Percentiles rank a stretch among this genome's conserved stretches.
Conservation (phyloP, 2,797 vertebrate species). For the Danio albolineatus region DNA sequence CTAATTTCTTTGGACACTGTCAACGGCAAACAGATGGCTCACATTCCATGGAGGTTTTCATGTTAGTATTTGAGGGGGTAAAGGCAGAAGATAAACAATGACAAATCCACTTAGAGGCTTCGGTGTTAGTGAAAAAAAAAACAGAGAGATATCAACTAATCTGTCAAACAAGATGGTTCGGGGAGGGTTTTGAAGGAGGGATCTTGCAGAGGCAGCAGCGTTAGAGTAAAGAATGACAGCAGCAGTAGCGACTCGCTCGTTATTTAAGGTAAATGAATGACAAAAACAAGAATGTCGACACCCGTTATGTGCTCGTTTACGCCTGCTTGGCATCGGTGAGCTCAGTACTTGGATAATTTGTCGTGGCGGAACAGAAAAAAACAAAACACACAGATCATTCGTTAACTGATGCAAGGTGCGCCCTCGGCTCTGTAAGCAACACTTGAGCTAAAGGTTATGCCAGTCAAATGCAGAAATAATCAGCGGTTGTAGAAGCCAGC, state of each 20-base stretch:
- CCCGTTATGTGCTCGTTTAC: constrained; percentile 22
- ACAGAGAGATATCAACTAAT: constrained; percentile 55
- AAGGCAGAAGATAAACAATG: constrained; percentile 58
- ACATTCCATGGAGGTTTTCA: constrained; percentile 78
- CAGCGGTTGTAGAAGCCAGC: constrained; percentile 40
- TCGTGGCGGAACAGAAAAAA: constrained; percentile 13
- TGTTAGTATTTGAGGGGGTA: constrained; percentile 73
- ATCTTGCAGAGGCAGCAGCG: constrained; percentile 49
- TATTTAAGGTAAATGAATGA: constrained; percentile 49
- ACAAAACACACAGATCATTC: constrained; percentile 23
- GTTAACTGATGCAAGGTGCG: constrained; percentile 53
- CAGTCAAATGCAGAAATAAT: constrained; percentile 63
- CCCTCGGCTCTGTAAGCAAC: constrained; percentile 48
- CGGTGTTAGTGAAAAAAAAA: constrained; percentile 48
- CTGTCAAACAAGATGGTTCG: constrained; percentile 56
- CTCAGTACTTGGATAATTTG: constrained; percentile 21
- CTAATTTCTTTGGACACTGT: constrained; percentile 64
- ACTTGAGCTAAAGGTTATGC: constrained; percentile 62
- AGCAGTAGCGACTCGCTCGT: constrained; percentile 29
- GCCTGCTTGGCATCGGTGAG: constrained; percentile 29
- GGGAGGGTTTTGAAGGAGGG: constrained; percentile 41
- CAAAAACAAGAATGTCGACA: constrained; percentile 50
- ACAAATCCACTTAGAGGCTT: constrained; percentile 53
- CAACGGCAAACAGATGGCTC: constrained; percentile 68
- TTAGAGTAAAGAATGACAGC: constrained; percentile 55